These are phyloP conservation scores for Motacilla alba DNA, from an alignment of 2,113 vertebrate species.

Conservation along the genomic window DNA sequence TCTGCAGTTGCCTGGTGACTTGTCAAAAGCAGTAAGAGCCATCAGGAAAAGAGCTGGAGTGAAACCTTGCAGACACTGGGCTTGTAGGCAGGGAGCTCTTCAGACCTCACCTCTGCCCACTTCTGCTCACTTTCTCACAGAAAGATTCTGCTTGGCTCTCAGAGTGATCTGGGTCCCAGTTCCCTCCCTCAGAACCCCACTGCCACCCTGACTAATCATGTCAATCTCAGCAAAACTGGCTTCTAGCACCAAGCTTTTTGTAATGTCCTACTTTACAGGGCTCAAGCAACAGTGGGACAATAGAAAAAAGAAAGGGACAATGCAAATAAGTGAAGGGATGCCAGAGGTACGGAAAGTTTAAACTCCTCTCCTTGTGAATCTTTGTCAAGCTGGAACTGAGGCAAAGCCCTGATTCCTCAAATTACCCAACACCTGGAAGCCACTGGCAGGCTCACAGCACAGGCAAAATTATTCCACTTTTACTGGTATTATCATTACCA, in stretches of 20 bases:
- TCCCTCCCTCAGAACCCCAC: not conserved
- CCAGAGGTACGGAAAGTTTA: not conserved
- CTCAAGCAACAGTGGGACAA: not conserved
- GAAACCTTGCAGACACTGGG: not conserved
- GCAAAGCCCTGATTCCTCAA: not conserved
- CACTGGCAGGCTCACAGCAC: not conserved
- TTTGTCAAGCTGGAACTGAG: not conserved
- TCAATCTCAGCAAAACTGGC: not conserved
- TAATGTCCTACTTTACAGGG: not conserved
- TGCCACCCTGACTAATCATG: not conserved
- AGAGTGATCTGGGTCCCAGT: not conserved
- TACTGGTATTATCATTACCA: not conserved
- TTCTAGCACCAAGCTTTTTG: not conserved
- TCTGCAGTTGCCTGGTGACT: not conserved
- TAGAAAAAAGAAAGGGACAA: not conserved
- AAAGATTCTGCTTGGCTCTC: not conserved
- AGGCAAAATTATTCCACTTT: not conserved
- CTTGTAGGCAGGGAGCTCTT: not conserved
- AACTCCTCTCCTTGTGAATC: not conserved
- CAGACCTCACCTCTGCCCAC: rapidly evolving
- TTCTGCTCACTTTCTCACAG: too few relatives aligned
- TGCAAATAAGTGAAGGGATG: not conserved
- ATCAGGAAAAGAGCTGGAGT: not conserved
- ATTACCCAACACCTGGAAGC: not conserved
- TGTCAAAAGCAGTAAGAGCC: not conserved